Base-by-base conservation (phyloP, 2,888 invertebrate genomes). In the Himalopsyche tibetana region DNA sequence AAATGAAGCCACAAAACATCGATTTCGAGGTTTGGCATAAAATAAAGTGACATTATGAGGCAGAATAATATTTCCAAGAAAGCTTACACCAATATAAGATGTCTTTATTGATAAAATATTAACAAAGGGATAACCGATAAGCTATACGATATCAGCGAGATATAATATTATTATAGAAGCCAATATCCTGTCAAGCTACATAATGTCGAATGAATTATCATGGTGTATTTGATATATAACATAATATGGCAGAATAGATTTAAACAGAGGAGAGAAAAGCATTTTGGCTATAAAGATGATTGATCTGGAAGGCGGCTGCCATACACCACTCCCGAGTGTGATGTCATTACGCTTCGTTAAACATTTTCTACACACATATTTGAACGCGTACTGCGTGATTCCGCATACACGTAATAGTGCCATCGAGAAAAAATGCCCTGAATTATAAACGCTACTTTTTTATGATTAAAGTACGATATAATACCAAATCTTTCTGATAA, bases 341-440 rank as follows among this genome's bases (percentile, higher is more conserved):
- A 82, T 36, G 82, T 82, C 82, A 82, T 82, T 82, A 82, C 36
- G 82, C 82, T 82, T 82, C 82, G 82, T 82, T 82, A 82, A 82
- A 82, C 82, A 82, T 55, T 55, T 19, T 55, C 55, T 55, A 55
- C 74, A 74, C 36, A 74, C 74, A 74, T 12, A 74, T 36, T 74
- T 36, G 74, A 51, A 15, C 51, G 51, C 12, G 51, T 51, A 51
- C 51, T 51, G 51, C 51, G 51, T 51, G 51, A 51, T 51, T 51
- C 51, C 51, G 4, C 51, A 12, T 15, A 51, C 15, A 51, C 51
- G 12, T 51, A 51, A 51, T 51, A 51, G 51, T 51, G 15, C 51
- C 51, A 51, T 51, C 3, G 51, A 51, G 45, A 51, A 51, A 51
- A 51, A 51, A 15, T 51, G 15, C 15, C 51, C 51, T 51, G 51